phyloP scores from a whole-genome alignment of 2,888 invertebrate genomes.

The Andrena fulva region DNA sequence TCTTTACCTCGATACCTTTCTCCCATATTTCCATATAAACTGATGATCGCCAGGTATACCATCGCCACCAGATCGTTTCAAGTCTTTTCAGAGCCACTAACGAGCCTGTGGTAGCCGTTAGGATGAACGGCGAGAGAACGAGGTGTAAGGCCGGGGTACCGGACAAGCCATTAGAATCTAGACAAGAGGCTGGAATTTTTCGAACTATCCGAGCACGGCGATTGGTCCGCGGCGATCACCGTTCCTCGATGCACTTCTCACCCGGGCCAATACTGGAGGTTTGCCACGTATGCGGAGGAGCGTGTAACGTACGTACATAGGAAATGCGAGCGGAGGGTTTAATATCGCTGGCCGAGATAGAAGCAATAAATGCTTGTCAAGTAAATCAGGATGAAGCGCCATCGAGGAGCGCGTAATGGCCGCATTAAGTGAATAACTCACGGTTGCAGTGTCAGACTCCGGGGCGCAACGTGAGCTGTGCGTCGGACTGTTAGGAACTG shows the following conservation, averaged over 20 bases:
- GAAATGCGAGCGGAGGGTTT: slow-evolving; percentile 75
- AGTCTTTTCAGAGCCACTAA: neutral
- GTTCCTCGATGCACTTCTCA: slow-evolving; percentile 26
- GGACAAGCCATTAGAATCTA: slow-evolving; percentile 18
- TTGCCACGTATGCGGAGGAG: slow-evolving; percentile 37
- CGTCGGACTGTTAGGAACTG: slow-evolving; percentile 77
- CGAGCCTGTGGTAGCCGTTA: neutral
- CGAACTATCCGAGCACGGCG: slow-evolving; percentile 7
- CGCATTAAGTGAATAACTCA: slow-evolving; percentile 84
- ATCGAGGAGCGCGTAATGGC: slow-evolving; percentile 83
- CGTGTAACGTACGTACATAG: slow-evolving; percentile 66
- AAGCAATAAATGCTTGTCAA: slow-evolving; percentile 83
- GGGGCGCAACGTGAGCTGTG: slow-evolving; percentile 68
- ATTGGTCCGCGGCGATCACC: slow-evolving; percentile 14
- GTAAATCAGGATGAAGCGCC: slow-evolving; percentile 84
- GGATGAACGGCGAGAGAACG: neutral
- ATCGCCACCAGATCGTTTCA: too few species aligned
- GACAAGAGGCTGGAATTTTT: slow-evolving; percentile 28
- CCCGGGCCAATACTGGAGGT: slow-evolving; percentile 26
- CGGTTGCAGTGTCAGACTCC: slow-evolving; percentile 75
- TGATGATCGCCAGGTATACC: too few species aligned
- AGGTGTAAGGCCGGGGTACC: neutral
- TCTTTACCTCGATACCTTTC: too few species aligned
- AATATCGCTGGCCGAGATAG: slow-evolving; percentile 79
- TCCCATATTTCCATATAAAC: too few species aligned